A percentile compares a stretch with the other conserved stretches of the same genome.
Evolutionary conservation across 1,140 invertebrate species (phyloP).

Genomic region (Pseudomyrmex cubaensis): DNA sequence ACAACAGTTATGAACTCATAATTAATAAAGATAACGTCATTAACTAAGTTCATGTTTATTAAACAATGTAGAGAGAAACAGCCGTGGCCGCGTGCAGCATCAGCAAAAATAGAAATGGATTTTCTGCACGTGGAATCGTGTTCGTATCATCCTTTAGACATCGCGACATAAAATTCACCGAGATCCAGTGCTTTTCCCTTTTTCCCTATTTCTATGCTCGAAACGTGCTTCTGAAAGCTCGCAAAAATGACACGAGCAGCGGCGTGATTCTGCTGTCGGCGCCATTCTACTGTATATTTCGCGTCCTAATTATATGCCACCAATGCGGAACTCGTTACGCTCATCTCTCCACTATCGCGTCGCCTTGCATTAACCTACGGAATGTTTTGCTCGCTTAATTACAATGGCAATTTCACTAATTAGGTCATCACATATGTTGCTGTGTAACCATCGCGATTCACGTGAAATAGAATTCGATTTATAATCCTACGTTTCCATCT

Average conservation of each 20-base stretch:
- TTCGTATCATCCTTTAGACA: conserved; percentile 13
- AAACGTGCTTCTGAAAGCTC: conserved; percentile 32
- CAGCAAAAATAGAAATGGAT: conserved; percentile 37
- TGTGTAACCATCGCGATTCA: conserved; percentile 1
- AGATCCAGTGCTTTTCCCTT: conserved; percentile 35
- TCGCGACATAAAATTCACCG: conserved; percentile 19
- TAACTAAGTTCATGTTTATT: no score
- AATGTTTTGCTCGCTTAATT: conserved; percentile 77
- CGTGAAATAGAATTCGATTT: conserved; percentile 18
- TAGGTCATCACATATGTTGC: conserved; percentile 66
- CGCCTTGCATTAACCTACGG: conserved; percentile 72
- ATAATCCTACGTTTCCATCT: neutral
- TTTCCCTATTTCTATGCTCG: conserved; percentile 27
- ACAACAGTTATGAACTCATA: no score
- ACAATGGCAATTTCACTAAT: conserved; percentile 76
- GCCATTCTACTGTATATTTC: conserved; percentile 42
- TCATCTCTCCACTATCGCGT: conserved; percentile 61
- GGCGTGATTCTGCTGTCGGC: conserved; percentile 35
- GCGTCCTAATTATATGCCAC: conserved; percentile 49
- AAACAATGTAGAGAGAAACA: no score
- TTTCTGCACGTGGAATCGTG: neutral
- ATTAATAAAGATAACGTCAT: no score
- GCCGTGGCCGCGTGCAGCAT: neutral
- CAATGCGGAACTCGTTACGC: conserved; percentile 54
- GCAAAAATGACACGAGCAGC: conserved; percentile 39